Conservation (phyloP, 2,113 vertebrate species). For the Cranoglanis bouderius region DNA sequence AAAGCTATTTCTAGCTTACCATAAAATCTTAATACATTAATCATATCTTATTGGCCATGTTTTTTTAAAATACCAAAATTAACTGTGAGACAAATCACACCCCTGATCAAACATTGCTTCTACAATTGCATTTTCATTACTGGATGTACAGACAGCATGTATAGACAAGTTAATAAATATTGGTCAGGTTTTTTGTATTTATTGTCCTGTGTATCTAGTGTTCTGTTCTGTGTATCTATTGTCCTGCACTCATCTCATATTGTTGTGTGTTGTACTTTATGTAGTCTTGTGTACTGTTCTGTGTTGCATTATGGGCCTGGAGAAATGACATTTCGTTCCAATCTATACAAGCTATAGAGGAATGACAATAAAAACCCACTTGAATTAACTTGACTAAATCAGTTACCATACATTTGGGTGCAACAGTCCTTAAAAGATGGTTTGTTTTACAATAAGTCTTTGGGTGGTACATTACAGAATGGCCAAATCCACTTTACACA, state of each 20-base stretch:
- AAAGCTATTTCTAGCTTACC: neutral
- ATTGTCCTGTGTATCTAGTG: no score
- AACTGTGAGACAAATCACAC: neutral
- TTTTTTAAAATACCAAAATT: neutral
- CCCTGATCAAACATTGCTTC: neutral
- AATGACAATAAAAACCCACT: no score
- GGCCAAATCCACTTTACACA: neutral
- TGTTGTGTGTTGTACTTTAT: no score
- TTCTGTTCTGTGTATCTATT: no score
- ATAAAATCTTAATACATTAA: neutral
- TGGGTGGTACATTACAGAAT: neutral
- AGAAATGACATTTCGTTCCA: no score
- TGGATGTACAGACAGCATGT: neutral
- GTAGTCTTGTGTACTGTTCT: no score
- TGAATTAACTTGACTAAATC: no score
- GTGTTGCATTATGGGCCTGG: no score
- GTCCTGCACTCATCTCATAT: no score
- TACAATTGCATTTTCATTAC: neutral
- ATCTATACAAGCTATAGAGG: no score
- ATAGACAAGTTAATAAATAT: neutral
- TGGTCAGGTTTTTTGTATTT: neutral
- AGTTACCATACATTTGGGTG: neutral
- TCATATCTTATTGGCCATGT: neutral
- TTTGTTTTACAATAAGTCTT: neutral
- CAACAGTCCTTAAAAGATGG: neutral